These are phyloP conservation scores for Caenorhabditis parvicauda DNA, from an alignment of 2,888 invertebrate genomes.

Conservation along the genomic window DNA sequence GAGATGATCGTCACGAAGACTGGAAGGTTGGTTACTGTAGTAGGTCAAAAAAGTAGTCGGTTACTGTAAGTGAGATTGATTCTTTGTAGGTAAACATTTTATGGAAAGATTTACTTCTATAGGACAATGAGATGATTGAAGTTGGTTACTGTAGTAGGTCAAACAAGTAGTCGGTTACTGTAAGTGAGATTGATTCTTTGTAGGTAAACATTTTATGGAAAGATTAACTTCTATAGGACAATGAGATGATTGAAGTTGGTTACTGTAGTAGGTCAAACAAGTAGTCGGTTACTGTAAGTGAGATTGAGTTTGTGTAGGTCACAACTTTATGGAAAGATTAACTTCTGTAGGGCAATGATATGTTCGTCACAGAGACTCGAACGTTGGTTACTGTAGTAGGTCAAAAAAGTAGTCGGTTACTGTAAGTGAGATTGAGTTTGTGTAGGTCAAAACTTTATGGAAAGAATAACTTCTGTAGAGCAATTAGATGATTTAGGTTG, in stretches of 20 bases:
- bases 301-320: neutral
- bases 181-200: neutral
- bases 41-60: conserved; percentile 43
- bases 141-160: conserved; percentile 68
- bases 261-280: conserved; percentile 43
- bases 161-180: conserved; percentile 41
- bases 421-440: neutral
- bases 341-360: conserved; percentile 91
- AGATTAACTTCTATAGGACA: too few species aligned
- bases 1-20: conserved; percentile 98
- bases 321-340: too few species aligned
- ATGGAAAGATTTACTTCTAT: too few species aligned
- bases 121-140: conserved; percentile 96
- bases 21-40: conserved; percentile 75
- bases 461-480: too few species aligned
- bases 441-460: neutral
- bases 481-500: conserved; percentile 96
- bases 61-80: neutral
- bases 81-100: neutral
- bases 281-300: neutral
- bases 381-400: conserved; percentile 71
- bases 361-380: conserved; percentile 97
- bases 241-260: conserved; percentile 94
- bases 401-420: conserved; percentile 43
- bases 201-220: neutral